Evolutionary conservation across 2,888 invertebrate genomes (phyloP).

Genomic region (Diadromus collaris): DNA sequence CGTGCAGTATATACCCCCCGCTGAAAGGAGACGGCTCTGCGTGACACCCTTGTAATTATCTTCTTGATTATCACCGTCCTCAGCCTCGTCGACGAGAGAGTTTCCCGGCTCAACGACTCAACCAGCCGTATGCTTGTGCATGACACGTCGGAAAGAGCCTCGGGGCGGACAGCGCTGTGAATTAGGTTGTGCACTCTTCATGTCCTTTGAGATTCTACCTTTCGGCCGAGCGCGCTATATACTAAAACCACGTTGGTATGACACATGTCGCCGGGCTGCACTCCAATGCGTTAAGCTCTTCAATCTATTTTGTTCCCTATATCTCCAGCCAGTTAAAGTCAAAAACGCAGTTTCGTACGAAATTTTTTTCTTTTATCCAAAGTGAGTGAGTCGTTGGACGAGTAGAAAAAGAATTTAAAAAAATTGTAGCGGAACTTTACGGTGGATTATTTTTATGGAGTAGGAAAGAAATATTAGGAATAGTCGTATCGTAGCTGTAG

Average conservation of each 20-base stretch:
- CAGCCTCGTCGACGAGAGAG: slow-evolving; percentile 48
- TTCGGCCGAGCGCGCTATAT: not conserved
- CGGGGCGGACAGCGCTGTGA: slow-evolving; percentile 4
- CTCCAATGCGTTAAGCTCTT: not conserved
- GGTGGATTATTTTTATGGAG: no score
- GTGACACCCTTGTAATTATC: slow-evolving; percentile 57
- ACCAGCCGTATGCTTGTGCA: not conserved
- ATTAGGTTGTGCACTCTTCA: slow-evolving; percentile 15
- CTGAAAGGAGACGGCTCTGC: slow-evolving; percentile 45
- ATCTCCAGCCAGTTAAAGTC: not conserved
- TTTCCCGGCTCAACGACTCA: slow-evolving; percentile 34
- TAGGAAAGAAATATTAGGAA: no score
- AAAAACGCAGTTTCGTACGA: not conserved
- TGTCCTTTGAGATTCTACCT: slow-evolving; percentile 4
- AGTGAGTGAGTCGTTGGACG: no score
- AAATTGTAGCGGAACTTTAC: no score
- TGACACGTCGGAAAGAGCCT: slow-evolving; percentile 5
- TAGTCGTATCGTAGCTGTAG: no score
- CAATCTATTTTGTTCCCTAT: not conserved
- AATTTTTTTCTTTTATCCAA: no score
- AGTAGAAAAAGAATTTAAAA: no score
- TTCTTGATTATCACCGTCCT: slow-evolving; percentile 57
- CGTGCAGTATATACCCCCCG: not conserved
- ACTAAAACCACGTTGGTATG: not conserved
- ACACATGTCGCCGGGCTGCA: not conserved